These are phyloP conservation scores for Typhlichthys subterraneus DNA, from an alignment of 2,797 vertebrate species.

Conservation along the genomic window DNA sequence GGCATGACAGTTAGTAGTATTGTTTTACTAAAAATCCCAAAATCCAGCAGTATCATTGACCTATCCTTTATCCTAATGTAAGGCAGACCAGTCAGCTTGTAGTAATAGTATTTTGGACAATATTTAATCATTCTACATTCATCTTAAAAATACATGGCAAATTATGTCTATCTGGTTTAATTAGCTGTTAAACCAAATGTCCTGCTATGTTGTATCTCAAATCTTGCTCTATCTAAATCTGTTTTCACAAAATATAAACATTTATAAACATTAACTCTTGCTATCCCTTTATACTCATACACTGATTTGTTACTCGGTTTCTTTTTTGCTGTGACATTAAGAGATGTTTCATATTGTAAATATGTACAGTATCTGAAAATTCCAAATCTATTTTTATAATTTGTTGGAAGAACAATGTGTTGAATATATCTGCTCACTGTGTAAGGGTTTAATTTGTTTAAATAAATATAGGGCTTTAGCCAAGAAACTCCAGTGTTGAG, in stretches of 20 bases:
- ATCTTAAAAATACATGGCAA: slow-evolving; percentile 15
- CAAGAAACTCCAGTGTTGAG: slow-evolving; percentile 51
- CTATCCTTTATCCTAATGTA: slow-evolving; percentile 20
- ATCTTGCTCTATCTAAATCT: slow-evolving; percentile 4
- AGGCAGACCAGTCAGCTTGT: slow-evolving; percentile 18
- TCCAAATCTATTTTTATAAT: slow-evolving; percentile 91
- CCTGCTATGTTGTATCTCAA: slow-evolving; percentile 4
- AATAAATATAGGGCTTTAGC: slow-evolving; percentile 69
- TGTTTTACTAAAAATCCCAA: slow-evolving; percentile 20
- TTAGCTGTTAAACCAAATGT: not conserved
- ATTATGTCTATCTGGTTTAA: slow-evolving; percentile 10
- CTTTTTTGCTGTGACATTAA: slow-evolving; percentile 61
- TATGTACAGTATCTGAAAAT: slow-evolving; percentile 83
- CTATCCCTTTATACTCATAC: slow-evolving; percentile 17
- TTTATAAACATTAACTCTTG: slow-evolving; percentile 23
- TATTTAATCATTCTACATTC: not conserved
- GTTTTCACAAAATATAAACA: slow-evolving; percentile 30
- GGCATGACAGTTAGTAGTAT: slow-evolving; percentile 22
- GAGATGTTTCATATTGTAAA: slow-evolving; percentile 87
- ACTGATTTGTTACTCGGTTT: too few relatives aligned
- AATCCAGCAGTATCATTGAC: slow-evolving; percentile 31
- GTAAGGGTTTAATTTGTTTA: slow-evolving; percentile 76
- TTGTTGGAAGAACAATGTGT: slow-evolving; percentile 82
- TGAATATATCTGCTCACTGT: slow-evolving; percentile 82
- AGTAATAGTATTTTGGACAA: not conserved